phyloP scores from a whole-genome alignment of 2,113 vertebrate species.

The Suricata suricatta region DNA sequence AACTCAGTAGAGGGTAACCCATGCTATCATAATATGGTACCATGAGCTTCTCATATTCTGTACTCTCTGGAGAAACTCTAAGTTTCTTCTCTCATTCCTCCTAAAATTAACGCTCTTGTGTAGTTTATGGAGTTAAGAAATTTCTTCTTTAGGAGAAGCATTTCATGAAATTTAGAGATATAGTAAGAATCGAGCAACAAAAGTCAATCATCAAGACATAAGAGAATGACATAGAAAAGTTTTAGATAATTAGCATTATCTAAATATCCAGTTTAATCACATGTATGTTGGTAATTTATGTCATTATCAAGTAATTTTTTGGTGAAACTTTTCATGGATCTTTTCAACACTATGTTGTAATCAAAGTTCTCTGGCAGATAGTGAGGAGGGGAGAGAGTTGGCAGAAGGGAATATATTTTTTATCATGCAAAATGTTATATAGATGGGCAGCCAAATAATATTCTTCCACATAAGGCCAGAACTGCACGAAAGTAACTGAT shows the following conservation, averaged over 20 bases:
- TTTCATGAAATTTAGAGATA: not conserved
- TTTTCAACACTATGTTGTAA: not conserved
- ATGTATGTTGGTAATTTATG: not conserved
- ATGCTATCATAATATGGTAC: not conserved
- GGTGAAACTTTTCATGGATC: not conserved
- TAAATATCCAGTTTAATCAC: not conserved
- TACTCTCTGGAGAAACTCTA: not conserved
- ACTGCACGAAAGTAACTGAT: constrained; percentile 1
- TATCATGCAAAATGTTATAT: not conserved
- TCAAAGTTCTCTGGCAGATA: constrained; percentile 1
- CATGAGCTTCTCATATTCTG: not conserved
- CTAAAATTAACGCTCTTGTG: not conserved
- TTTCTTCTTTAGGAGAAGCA: not conserved
- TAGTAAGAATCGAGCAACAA: not conserved
- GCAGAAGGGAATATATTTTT: not conserved
- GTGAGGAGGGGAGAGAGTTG: not conserved
- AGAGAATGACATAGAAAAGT: not conserved
- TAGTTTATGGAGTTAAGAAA: not conserved
- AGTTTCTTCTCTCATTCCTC: not conserved
- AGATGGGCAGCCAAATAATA: not conserved
- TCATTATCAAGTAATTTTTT: not conserved
- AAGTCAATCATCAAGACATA: not conserved
- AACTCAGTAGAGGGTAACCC: not conserved
- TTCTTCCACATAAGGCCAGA: not conserved
- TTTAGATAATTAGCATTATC: not conserved